Percentiles rank a stretch among this genome's conserved stretches.
Evolutionary conservation across 2,113 vertebrate species (phyloP).

Genomic region (Microtus ochrogaster): DNA sequence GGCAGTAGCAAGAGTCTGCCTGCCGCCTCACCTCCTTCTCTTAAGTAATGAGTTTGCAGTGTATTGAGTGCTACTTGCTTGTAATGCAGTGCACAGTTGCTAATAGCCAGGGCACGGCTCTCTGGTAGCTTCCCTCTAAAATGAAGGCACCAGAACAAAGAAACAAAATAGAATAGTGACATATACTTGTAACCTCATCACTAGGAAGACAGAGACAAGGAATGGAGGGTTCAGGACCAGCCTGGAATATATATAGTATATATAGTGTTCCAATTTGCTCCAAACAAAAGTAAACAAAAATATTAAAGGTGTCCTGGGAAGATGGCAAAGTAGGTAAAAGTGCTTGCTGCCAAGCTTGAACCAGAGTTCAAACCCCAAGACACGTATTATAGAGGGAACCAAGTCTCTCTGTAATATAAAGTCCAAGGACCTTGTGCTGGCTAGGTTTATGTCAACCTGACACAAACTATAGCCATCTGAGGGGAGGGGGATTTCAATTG

Average conservation of each 20-base stretch:
- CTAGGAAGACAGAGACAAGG: background rate
- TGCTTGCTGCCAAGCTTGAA: background rate
- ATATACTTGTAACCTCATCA: background rate
- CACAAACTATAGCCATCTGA: background rate
- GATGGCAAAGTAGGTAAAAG: background rate
- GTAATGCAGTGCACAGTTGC: background rate
- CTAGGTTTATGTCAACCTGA: background rate
- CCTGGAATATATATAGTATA: background rate
- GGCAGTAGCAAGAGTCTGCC: background rate
- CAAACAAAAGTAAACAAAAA: background rate
- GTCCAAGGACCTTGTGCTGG: background rate
- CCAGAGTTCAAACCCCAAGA: background rate
- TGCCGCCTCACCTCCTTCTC: background rate
- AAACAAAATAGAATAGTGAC: background rate
- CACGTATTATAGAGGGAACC: background rate
- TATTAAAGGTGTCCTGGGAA: background rate
- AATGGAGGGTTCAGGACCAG: background rate
- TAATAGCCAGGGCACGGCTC: background rate
- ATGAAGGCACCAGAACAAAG: background rate
- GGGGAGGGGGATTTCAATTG: background rate
- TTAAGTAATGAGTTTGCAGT: background rate
- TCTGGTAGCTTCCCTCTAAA: background rate
- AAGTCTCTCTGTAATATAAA: background rate
- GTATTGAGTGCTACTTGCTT: conserved; percentile 39
- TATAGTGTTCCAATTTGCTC: background rate